Evolutionary conservation across 2,113 vertebrate species (phyloP), one percentile per base, ranked within the genome.

Genomic region (Sterna hirundo): DNA sequence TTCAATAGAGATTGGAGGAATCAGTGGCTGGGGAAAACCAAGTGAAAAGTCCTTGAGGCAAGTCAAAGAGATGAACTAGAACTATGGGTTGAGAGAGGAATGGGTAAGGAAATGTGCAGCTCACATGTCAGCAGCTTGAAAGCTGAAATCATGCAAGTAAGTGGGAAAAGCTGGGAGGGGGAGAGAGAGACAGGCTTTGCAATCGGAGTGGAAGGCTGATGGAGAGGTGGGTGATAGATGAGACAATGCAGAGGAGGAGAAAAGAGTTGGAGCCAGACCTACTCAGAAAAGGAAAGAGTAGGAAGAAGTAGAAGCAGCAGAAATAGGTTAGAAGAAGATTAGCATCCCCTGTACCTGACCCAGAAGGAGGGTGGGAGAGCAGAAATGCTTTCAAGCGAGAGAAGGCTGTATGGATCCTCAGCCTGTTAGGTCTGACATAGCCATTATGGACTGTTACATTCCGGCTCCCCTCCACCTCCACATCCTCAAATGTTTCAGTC

Each of bases 171-270:
- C 87, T 91, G 54, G 44, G 86, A 82, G 62, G 38, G 68, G 29
- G 54, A 60, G 75, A 90, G 65, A 71, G 62, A 86, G 75, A 86
- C 47, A 75, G 42, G 61, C 62, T 92, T 90, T 83, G 83, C 88
- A 92, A 86, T 86, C 13, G 21, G 30, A 88, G 64, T 88, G 55
- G 42, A 94, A 96, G 62, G 83, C 66, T 91, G 49, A 77, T 68
- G 54, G 68, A 86, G 72, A 88, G 78, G 81, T 80, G 70, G 58
- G 91, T 96, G 94, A 91, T 55, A 92, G 66, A 80, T 94, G 84
- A 95, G 93, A 96, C 82, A 93, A 80, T 58, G 75, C 90, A 93
- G 92, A 96, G 87, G 74, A 94, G 86, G 84, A 91, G 74, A 84
- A 86, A 75, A 71, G 66, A 91, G n/a, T 36, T 88, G 65, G 30